Conservation (phyloP, 2,797 vertebrate genomes). For the Cephalopachus bancanus region DNA sequence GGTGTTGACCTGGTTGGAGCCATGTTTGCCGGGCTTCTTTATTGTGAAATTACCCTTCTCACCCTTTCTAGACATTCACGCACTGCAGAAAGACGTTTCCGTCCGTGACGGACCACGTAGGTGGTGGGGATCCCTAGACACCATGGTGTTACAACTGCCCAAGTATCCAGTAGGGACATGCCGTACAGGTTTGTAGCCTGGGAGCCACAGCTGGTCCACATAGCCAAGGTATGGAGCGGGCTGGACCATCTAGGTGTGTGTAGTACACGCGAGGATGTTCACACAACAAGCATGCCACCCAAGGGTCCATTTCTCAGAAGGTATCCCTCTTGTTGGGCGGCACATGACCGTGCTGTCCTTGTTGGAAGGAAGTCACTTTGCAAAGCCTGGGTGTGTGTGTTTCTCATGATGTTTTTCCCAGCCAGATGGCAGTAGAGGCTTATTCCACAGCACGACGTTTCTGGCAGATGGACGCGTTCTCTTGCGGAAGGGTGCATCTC, state of each 20-base stretch:
- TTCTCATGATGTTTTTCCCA: background rate
- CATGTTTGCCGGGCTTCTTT: background rate
- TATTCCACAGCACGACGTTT: background rate
- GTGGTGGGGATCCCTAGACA: too few species aligned
- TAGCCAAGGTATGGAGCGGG: background rate
- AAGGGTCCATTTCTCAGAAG: background rate
- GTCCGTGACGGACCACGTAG: too few species aligned
- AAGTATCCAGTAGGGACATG: background rate
- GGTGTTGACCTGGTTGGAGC: background rate
- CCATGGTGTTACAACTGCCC: too few species aligned
- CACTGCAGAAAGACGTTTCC: too few species aligned
- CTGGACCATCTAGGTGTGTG: background rate
- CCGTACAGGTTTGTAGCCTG: background rate
- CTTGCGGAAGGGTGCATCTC: background rate
- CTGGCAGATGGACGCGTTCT: background rate
- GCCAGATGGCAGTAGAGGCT: background rate
- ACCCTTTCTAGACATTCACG: background rate
- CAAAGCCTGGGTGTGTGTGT: background rate
- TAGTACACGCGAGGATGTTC: background rate
- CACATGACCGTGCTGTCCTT: background rate
- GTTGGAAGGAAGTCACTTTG: background rate
- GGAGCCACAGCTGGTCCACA: background rate
- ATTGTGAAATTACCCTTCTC: background rate
- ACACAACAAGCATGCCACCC: too few species aligned
- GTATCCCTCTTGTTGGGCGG: background rate